Evolutionary conservation across 2,113 vertebrate genomes (phyloP).

Genomic region (Romanogobio albipinnatus): DNA sequence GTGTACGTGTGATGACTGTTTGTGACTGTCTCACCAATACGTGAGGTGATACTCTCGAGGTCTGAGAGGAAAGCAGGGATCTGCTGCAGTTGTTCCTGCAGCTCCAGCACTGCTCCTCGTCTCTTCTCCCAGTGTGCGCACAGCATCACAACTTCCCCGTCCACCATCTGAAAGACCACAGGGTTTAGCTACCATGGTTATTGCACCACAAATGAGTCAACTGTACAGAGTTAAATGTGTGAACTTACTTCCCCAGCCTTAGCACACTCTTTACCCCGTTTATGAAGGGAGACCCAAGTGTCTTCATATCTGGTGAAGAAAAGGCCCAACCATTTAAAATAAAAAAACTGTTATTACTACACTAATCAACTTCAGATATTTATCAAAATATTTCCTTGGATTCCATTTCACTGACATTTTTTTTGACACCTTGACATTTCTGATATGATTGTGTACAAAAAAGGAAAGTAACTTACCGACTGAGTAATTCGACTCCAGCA

Average conservation of each 20-base stretch:
- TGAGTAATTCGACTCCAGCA: slow-evolving; percentile 60
- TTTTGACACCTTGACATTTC: not conserved
- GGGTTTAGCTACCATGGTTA: not conserved
- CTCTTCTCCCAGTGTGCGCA: slow-evolving; percentile 93
- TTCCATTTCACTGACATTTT: not conserved
- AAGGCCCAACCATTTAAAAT: not conserved
- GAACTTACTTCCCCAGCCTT: slow-evolving; percentile 81
- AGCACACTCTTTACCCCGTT: slow-evolving; percentile 83
- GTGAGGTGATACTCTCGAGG: slow-evolving; percentile 83
- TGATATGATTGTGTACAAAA: not conserved
- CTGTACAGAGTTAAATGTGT: not conserved
- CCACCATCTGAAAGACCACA: slow-evolving; percentile 77
- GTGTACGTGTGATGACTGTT: not conserved
- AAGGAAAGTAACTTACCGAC: slow-evolving; percentile 41
- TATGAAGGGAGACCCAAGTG: slow-evolving; percentile 85
- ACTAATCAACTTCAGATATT: not conserved
- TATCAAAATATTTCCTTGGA: not conserved
- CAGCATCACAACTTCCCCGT: slow-evolving; percentile 93
- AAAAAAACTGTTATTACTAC: not conserved
- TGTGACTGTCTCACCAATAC: slow-evolving; percentile 77
- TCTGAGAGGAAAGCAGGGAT: slow-evolving; percentile 84
- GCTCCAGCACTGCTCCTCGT: slow-evolving; percentile 76
- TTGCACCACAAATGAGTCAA: not conserved
- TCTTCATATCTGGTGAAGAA: slow-evolving; percentile 82
- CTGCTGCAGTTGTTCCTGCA: slow-evolving; percentile 89